phyloP scores from a whole-genome alignment of 1,140 invertebrate genomes.

The Drosophila subobscura region DNA sequence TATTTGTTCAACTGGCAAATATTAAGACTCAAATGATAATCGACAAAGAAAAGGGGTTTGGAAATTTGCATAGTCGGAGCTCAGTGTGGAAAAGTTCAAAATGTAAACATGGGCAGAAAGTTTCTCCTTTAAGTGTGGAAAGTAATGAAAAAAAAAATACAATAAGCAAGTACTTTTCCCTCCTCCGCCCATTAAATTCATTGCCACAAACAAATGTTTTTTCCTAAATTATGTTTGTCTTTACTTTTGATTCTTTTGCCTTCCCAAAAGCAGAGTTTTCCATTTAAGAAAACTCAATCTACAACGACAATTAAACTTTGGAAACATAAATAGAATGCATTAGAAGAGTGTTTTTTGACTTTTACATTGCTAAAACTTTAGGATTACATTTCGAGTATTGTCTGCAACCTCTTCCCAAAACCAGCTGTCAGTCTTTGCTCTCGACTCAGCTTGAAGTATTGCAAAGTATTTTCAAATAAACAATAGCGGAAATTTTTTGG shows the following conservation, averaged over 20 bases:
- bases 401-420: neutral
- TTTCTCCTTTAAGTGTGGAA: slow-evolving; percentile 7
- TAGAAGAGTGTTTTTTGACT: too few species aligned
- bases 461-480: slow-evolving; percentile 37
- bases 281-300: slow-evolving; percentile 12
- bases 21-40: slow-evolving; percentile 27
- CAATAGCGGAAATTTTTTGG: slow-evolving; percentile 33
- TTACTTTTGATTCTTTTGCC: slow-evolving; percentile 5
- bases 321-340: slow-evolving; percentile 22
- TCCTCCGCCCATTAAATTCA: neutral
- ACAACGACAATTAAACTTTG: slow-evolving; percentile 52
- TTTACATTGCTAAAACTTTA: too few species aligned
- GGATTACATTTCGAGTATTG: too few species aligned
- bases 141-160: slow-evolving; percentile 6
- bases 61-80: neutral
- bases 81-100: neutral
- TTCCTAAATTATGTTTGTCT: slow-evolving; percentile 10
- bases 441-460: slow-evolving; percentile 55
- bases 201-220: slow-evolving; percentile 14
- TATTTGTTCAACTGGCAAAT: slow-evolving; percentile 23
- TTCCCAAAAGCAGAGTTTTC: slow-evolving; percentile 5
- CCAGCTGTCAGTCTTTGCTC: slow-evolving; percentile 43
- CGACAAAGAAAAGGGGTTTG: slow-evolving; percentile 8
- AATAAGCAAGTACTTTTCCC: too few species aligned
- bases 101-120: neutral